These are phyloP conservation scores for Mesochorus sp. DNA, from an alignment of 2,888 invertebrate species.

Conservation along the genomic window DNA sequence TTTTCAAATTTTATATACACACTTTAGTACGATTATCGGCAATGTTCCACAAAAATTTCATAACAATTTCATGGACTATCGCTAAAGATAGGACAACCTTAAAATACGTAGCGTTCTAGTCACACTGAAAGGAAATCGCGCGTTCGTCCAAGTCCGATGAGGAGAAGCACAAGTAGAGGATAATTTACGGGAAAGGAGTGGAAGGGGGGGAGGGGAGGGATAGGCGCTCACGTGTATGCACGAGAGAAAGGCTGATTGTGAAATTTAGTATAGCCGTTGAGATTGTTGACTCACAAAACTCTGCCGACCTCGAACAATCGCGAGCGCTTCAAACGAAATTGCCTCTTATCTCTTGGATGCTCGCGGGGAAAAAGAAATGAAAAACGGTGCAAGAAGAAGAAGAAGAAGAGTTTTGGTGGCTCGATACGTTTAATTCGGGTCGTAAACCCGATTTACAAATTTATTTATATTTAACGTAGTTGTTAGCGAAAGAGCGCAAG, in stretches of 20 bases:
- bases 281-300: slow-evolving; percentile 58
- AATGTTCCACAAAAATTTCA: too few relatives aligned
- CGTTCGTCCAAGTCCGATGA: slow-evolving; percentile 55
- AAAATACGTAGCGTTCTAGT: too few relatives aligned
- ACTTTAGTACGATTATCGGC: too few relatives aligned
- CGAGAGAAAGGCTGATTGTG: slow-evolving; percentile 62
- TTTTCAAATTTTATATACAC: too few relatives aligned
- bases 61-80: too few relatives aligned
- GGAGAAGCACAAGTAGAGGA: slow-evolving; percentile 42
- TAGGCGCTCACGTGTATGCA: slow-evolving; percentile 25
- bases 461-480: too few relatives aligned
- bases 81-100: too few relatives aligned
- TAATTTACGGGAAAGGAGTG: too few relatives aligned
- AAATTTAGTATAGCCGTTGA: slow-evolving; percentile 49
- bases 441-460: too few relatives aligned
- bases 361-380: slow-evolving; percentile 2
- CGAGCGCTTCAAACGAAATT: slow-evolving; percentile 28
- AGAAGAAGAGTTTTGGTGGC: too few relatives aligned
- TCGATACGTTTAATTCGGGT: too few relatives aligned
- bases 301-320: slow-evolving; percentile 51
- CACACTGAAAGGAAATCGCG: slow-evolving; percentile 56
- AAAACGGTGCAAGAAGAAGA: background rate
- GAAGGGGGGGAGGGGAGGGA: too few relatives aligned
- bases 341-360: background rate
- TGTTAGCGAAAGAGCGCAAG: slow-evolving; percentile 7